Evolutionary conservation across 2,113 vertebrate genomes (phyloP).

Genomic region (Clupea harengus): DNA sequence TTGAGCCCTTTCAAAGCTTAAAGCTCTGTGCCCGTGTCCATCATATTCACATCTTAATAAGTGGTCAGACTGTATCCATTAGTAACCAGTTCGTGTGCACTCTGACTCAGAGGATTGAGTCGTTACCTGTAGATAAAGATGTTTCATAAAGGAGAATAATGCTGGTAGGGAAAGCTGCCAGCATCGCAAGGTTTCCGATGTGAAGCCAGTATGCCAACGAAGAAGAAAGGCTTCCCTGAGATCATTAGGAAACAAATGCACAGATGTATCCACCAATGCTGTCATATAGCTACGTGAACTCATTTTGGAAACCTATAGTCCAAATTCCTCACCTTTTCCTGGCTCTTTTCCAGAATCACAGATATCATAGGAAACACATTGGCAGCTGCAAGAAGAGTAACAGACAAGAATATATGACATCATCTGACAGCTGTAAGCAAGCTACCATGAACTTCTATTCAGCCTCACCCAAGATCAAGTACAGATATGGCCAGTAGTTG

Average conservation of each 20-base stretch:
- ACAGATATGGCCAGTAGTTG: slow-evolving; percentile 51
- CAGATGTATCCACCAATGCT: not conserved
- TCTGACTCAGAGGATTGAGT: not conserved
- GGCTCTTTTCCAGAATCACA: slow-evolving; percentile 52
- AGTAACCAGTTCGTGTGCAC: too few relatives aligned
- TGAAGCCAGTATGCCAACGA: slow-evolving; percentile 37
- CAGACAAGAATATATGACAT: slow-evolving; percentile 32
- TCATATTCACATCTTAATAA: too few relatives aligned
- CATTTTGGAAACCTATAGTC: not conserved
- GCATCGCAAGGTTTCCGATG: slow-evolving; percentile 45
- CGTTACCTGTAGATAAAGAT: slow-evolving; percentile 52
- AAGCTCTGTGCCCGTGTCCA: too few relatives aligned
- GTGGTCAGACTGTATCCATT: too few relatives aligned
- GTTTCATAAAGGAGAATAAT: slow-evolving; percentile 38
- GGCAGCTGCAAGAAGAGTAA: slow-evolving; percentile 44
- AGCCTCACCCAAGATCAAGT: slow-evolving; percentile 48
- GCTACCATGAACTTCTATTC: not conserved
- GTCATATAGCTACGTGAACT: not conserved
- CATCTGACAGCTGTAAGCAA: not conserved
- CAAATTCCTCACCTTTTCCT: slow-evolving; percentile 49
- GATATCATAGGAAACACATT: slow-evolving; percentile 54
- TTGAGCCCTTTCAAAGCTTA: too few relatives aligned
- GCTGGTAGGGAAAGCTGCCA: slow-evolving; percentile 47
- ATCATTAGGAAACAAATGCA: not conserved
- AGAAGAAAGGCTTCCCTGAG: slow-evolving; percentile 44